A percentile compares a stretch with the other conserved stretches of the same genome.
Evolutionary conservation across 2,888 invertebrate species (phyloP).

Genomic region (Eristalinus aeneus): DNA sequence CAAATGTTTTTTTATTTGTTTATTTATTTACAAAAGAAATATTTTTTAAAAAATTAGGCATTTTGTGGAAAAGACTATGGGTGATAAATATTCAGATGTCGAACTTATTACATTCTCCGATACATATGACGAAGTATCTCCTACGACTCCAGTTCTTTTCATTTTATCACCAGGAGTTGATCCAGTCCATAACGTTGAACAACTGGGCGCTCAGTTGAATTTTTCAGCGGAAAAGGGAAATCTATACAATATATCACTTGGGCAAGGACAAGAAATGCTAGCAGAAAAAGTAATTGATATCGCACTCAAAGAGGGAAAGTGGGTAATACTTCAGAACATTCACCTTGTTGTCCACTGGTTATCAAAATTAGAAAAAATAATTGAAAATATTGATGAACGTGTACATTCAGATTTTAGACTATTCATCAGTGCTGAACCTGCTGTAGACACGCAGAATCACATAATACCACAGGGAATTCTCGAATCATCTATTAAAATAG

Average conservation of each 20-base stretch:
- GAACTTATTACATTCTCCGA: constrained; percentile 89
- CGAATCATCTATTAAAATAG: constrained; percentile 96
- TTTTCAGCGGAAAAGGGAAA: constrained; percentile 89
- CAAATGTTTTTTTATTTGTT: not conserved
- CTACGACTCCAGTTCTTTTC: constrained; percentile 94
- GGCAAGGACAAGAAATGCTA: constrained; percentile 96
- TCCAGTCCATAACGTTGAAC: constrained; percentile 90
- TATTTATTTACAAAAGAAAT: not conserved
- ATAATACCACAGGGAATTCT: constrained; percentile 92
- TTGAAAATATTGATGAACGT: constrained; percentile 90
- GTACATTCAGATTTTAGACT: constrained; percentile 85
- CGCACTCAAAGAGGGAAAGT: constrained; percentile 87
- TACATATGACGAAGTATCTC: constrained; percentile 92
- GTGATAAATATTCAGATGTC: constrained; percentile 89
- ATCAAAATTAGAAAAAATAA: constrained; percentile 91
- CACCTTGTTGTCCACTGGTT: constrained; percentile 96
- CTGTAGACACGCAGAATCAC: constrained; percentile 85
- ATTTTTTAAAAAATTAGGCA: constrained; percentile 69
- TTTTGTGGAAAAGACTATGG: constrained; percentile 95
- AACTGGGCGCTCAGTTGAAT: constrained; percentile 89
- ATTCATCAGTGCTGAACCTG: constrained; percentile 95
- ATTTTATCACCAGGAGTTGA: constrained; percentile 97
- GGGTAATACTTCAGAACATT: constrained; percentile 97
- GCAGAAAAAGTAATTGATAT: constrained; percentile 92
- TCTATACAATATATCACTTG: constrained; percentile 95